A percentile compares a stretch with the other conserved stretches of the same genome.
These are phyloP conservation scores for Syrmaticus mikado DNA, from an alignment of 2,113 vertebrate genomes.

Conservation along the genomic window DNA sequence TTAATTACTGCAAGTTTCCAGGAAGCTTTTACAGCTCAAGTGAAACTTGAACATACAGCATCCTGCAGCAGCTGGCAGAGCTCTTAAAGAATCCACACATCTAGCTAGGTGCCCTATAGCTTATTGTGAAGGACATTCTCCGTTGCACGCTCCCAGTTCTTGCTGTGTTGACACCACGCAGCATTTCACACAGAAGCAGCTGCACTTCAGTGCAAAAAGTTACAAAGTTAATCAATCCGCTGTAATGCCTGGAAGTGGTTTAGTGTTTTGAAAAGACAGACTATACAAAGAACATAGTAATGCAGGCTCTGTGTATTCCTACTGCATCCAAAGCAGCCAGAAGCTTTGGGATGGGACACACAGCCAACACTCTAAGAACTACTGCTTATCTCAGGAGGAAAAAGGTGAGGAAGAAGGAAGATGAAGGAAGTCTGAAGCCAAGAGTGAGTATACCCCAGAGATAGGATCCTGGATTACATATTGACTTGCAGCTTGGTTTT, in stretches of 20 bases:
- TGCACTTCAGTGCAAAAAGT: background rate
- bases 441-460: background rate
- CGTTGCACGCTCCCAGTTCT: background rate
- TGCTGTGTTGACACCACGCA: background rate
- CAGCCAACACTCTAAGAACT: background rate
- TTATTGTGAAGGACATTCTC: background rate
- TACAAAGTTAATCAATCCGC: background rate
- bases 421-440: background rate
- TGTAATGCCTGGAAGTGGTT: background rate
- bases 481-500: background rate
- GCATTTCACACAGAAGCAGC: background rate
- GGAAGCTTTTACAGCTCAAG: background rate
- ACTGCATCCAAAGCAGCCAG: background rate
- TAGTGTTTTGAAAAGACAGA: background rate
- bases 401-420: background rate
- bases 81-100: background rate
- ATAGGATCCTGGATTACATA: background rate
- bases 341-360: background rate
- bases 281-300: background rate
- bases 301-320: background rate
- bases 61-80: background rate
- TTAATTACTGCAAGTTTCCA: background rate
- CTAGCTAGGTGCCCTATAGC: background rate
- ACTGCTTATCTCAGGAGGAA: background rate
- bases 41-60: background rate